Base-by-base conservation (phyloP, 2,888 invertebrate species). In the Aphrophora alni region DNA sequence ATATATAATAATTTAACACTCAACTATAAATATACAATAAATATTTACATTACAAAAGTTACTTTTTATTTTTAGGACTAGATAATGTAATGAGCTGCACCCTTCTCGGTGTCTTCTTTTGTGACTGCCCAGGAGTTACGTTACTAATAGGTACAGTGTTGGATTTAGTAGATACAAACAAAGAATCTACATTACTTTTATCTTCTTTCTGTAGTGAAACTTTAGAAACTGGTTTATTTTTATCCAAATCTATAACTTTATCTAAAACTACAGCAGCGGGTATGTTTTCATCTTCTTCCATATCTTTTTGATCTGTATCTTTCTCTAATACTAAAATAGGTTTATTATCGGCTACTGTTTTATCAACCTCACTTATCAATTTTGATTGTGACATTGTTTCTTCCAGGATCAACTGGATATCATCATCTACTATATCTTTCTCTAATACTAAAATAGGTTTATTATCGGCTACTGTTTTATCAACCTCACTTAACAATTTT, bases 11-110 rank as follows among this genome's bases (percentile, higher is more conserved):
- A 5, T 3, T 33, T 33, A 33, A 33, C 33, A 33, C 33, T 5
- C 3, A 5, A 33, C 3, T 3, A 5, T 33, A 5, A 33, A 33
- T 33, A 8, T 33, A 33, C 3, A 33, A 33, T 8, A 33, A 33
- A 33, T 33, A 33, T 33, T 33, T 17, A 59, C 4, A 51, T 51
- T 71, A 25, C 33, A 78, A 70, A 10, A 85, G 79, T 81, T 92
- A 92, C 86, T 93, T 94, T 85, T 90, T 90, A 82, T 91, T 92
- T 87, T 94, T 95, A 72, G 95, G 95, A 86, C 95, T 95, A 2
- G 95, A 94, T 51, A 95, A 88, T 0, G 95, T 95, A 27, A 94
- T 94, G 80, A 95, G 91, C 83, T 92, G 91, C 4, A 95, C 93
- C 83, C 95, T 88, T 24, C 95, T 87, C 0, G 93, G 93, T 0